Evolutionary conservation across 2,797 vertebrate genomes (phyloP).

Genomic region (Gymnothorax reevesii): DNA sequence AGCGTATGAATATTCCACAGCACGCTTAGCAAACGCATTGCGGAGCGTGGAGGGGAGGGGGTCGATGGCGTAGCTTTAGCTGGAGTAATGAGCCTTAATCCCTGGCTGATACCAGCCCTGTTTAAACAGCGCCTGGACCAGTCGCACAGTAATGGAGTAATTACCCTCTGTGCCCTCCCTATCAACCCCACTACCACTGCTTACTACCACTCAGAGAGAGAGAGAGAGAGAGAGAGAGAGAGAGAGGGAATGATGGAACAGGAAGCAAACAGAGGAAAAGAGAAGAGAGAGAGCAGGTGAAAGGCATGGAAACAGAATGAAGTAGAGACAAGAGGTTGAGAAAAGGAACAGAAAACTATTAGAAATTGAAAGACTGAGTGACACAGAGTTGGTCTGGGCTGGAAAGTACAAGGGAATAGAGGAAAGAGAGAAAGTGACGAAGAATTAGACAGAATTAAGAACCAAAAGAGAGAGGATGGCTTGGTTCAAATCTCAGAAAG

Average conservation of each 20-base stretch:
- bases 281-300: slow-evolving; percentile 30
- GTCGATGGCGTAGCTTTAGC: slow-evolving; percentile 91
- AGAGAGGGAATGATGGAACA: not conserved
- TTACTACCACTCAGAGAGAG: slow-evolving; percentile 54
- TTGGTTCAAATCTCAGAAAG: not conserved
- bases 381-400: not conserved
- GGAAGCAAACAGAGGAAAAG: not conserved
- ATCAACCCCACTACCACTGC: slow-evolving; percentile 61
- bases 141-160: slow-evolving; percentile 97
- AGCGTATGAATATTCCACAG: slow-evolving; percentile 81
- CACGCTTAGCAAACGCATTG: slow-evolving; percentile 79
- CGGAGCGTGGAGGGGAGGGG: slow-evolving; percentile 76
- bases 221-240: slow-evolving; percentile 28
- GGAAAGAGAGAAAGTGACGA: slow-evolving; percentile 26
- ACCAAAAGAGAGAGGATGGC: not conserved
- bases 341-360: not conserved
- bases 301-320: not conserved
- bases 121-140: slow-evolving; percentile 85
- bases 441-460: slow-evolving; percentile 38
- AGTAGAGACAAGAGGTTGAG: not conserved
- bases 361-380: not conserved
- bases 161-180: slow-evolving; percentile 86
- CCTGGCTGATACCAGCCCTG: slow-evolving; percentile 84
- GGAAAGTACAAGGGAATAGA: slow-evolving; percentile 23
- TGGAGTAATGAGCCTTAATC: slow-evolving; percentile 99